Evolutionary conservation across 2,888 invertebrate genomes (phyloP), one percentile per base, ranked within the genome.

Genomic region (Aplocera efformata): DNA sequence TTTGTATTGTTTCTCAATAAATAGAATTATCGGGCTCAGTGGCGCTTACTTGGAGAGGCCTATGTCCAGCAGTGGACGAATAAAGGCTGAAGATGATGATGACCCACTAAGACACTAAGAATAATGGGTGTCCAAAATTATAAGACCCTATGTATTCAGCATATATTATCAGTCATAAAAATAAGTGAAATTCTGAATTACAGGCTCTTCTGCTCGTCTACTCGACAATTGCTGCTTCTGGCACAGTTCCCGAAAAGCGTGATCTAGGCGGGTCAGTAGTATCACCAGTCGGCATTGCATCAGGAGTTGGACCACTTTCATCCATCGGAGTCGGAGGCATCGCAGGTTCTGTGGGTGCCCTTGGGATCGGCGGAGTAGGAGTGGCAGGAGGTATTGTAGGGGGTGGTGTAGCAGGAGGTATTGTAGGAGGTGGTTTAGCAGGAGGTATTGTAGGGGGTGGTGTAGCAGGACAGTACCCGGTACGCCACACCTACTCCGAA

Each of bases 401-500:
- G n/a, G n/a, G 1, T 8, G 27, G 37, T 7, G 28, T 28, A 10
- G 24, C 35, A 7, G 28, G 48, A 13, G n/a, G n/a, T n/a, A n/a
- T n/a, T n/a, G n/a, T n/a, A n/a, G n/a, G n/a, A n/a, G n/a, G n/a
- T n/a, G n/a, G n/a, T n/a, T n/a, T n/a, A 1, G 24, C 29, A 10
- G 27, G 28, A 7, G 29, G 27, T 10, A 23, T 10, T 6, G 24
- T 35, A 10, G 32, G 7, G 21, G 10, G 1, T 8, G 27, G 37
- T 7, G 28, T 28, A 10, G 24, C 35, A 7, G 28, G 48, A 13
- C 49, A 58, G 8, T 58, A 81, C 10, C 86, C 84, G 1, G 67
- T 71, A 1, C 73, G 72, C 3, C 88, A 88, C 56, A 75, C 79
- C 0, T 67, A 77, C 45, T 70, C 85, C 0, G 90, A 90, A 36